Conservation (phyloP, 2,888 invertebrate species). For the Horisme vitalbata region DNA sequence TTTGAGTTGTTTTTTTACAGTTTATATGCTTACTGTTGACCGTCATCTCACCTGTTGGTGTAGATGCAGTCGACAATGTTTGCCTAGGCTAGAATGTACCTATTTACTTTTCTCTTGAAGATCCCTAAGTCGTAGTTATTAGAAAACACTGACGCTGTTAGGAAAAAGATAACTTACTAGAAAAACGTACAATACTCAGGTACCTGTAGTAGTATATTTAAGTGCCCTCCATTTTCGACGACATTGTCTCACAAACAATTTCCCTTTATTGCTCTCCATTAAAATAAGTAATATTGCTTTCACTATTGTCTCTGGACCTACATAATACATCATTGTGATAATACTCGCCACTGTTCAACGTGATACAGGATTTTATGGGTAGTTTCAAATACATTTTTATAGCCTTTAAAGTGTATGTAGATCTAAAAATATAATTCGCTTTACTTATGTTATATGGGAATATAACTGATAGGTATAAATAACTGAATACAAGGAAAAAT, state of each 20-base stretch:
- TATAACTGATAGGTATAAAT: background rate
- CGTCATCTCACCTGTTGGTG: no score
- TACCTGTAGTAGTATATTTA: background rate
- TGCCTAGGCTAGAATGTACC: no score
- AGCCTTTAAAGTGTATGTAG: conserved; percentile 9
- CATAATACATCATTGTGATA: conserved; percentile 1
- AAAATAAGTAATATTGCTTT: conserved; percentile 7
- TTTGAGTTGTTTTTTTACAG: no score
- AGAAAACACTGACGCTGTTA: no score
- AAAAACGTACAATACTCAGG: no score
- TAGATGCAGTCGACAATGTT: no score
- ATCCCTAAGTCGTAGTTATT: no score
- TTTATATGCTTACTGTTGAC: no score
- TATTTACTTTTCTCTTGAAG: no score
- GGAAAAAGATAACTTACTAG: no score
- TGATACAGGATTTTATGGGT: background rate
- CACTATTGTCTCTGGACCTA: background rate
- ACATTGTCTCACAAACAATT: conserved; percentile 9
- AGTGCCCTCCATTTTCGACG: conserved; percentile 1
- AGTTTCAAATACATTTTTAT: conserved; percentile 1
- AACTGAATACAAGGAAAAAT: no score
- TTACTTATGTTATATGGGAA: conserved; percentile 10
- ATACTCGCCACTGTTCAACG: background rate
- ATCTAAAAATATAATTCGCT: conserved; percentile 9
- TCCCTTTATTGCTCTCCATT: conserved; percentile 3